Evolutionary conservation across 1,140 invertebrate species (phyloP).

Genomic region (Drosophila trapezifrons): DNA sequence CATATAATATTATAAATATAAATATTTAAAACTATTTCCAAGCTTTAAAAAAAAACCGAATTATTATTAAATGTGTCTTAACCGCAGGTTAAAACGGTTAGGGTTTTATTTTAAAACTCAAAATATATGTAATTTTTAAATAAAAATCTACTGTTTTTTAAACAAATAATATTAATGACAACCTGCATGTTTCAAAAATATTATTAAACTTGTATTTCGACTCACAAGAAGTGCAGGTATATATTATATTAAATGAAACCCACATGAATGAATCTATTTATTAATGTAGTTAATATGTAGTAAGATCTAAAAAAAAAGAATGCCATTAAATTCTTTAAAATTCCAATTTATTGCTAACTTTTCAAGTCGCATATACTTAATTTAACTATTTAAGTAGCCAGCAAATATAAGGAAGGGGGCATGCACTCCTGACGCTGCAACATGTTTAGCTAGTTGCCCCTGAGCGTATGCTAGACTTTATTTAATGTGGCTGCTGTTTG

Average conservation of each 20-base stretch:
- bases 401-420: not conserved
- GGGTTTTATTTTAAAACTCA: too few relatives aligned
- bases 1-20: too few relatives aligned
- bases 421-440: slow-evolving; percentile 13
- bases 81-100: not conserved
- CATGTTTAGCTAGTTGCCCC: slow-evolving; percentile 59
- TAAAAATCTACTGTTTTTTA: not conserved
- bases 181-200: not conserved
- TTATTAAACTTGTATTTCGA: not conserved
- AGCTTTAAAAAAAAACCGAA: not conserved
- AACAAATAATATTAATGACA: not conserved
- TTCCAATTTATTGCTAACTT: not conserved
- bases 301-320: not conserved
- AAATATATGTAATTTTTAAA: not conserved
- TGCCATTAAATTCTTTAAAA: not conserved
- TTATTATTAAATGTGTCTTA: not conserved
- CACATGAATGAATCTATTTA: too few relatives aligned
- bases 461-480: slow-evolving; percentile 79
- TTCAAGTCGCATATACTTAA: not conserved
- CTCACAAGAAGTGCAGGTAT: not conserved
- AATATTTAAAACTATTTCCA: too few relatives aligned
- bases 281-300: too few relatives aligned
- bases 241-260: not conserved
- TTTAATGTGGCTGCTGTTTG: slow-evolving; percentile 64
- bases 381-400: not conserved